Base-by-base conservation (phyloP, 2,888 invertebrate species). In the Ophion slaviceki region DNA sequence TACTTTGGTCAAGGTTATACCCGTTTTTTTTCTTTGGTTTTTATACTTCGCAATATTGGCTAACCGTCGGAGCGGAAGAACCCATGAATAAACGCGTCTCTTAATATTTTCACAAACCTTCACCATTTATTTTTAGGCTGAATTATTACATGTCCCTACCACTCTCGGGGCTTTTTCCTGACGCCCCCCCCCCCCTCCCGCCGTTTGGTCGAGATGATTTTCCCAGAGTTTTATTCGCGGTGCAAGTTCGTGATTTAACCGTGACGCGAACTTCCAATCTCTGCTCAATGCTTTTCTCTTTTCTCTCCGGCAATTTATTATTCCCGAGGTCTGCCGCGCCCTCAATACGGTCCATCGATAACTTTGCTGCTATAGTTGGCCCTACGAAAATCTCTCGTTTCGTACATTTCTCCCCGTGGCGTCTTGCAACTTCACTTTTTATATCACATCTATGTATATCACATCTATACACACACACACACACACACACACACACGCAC, bases 291-390 rank as follows among this genome's bases (percentile, higher is more conserved):
- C 36, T 24, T 47, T 59, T 20, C 47, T 45, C 20, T 62, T 24
- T 59, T 32, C 53, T 14, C 6, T 20, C 36, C 4, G 53, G 53
- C 53, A 79, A 85, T 85, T 82, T 82, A 85, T 79, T 75, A 85
- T 82, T 85, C 66, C 45, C 75, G 81, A 81, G 82, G 75, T 82
- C 70, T 71, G 70, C 20, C 17, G 70, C 47, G 74, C 45, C 28
- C 78, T 76, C 75, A 66, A 70, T 75, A 76, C 82, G 85, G 66
- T 79, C 66, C 79, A 71, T 85, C 85, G 82, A 85, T 85, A 79
- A 70, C 68, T 78, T 67, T 28, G 24, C 57, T 36, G 74, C 40
- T 70, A 79, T 75, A 78, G 80, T 57, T 61, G 24, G 70, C 75
- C 75, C 57, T 66, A 28, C 67, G 70, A 78, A 81, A 81, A 78